phyloP scores from a whole-genome alignment of 2,113 vertebrate species.

The Spheniscus mendiculus region DNA sequence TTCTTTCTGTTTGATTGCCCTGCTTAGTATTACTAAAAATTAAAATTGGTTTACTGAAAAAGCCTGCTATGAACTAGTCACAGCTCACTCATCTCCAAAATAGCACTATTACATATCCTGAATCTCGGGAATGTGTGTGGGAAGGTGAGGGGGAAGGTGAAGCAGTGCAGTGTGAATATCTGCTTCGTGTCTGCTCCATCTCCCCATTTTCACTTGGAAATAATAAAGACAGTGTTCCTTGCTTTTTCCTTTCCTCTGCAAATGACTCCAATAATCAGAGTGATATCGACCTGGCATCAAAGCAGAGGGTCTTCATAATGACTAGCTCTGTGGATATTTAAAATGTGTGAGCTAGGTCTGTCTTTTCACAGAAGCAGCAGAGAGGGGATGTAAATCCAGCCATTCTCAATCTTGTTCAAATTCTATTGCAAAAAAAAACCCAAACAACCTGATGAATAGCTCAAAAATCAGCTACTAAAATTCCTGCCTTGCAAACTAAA shows the following conservation, averaged over 20 bases:
- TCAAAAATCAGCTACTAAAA: not conserved
- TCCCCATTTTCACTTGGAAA: not conserved
- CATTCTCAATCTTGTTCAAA: not conserved
- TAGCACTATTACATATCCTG: not conserved
- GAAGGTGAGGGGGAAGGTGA: not conserved
- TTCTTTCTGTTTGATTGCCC: conserved; percentile 1
- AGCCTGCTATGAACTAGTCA: not conserved
- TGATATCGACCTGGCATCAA: not conserved
- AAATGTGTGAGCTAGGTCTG: not conserved
- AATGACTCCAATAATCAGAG: not conserved
- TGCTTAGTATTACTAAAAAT: conserved; percentile 6
- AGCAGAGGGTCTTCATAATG: not conserved
- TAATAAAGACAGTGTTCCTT: not conserved
- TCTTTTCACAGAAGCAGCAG: not conserved
- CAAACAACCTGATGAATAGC: not conserved
- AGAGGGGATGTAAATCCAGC: not conserved
- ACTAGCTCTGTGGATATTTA: not conserved
- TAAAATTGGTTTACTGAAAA: not conserved
- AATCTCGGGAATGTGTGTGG: not conserved
- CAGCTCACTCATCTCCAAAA: not conserved
- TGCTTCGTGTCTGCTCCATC: not conserved
- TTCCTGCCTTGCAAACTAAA: not conserved
- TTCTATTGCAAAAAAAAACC: not conserved
- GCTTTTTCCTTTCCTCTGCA: not conserved
- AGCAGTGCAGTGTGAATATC: not conserved